Evolutionary conservation across 2,113 vertebrate genomes (phyloP).

Genomic region (Zosterops lateralis): DNA sequence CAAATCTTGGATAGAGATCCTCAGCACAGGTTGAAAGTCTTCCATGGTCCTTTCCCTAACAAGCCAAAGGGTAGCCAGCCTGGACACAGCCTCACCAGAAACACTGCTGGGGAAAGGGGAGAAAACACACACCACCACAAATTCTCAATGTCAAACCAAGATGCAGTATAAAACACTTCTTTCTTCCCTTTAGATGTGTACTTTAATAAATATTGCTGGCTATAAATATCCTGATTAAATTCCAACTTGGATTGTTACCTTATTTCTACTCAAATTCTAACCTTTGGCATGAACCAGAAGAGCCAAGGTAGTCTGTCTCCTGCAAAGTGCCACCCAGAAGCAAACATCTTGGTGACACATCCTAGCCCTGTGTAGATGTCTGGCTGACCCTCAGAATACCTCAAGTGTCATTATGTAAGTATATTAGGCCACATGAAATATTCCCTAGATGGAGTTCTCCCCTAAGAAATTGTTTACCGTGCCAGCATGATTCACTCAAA

Average conservation of each 20-base stretch:
- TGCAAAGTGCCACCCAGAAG: background rate
- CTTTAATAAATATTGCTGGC: background rate
- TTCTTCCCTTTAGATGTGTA: background rate
- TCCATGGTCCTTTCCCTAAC: background rate
- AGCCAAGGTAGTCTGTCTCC: background rate
- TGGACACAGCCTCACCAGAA: background rate
- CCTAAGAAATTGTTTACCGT: background rate
- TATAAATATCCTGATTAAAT: background rate
- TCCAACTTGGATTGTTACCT: background rate
- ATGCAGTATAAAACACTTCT: background rate
- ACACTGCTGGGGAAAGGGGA: background rate
- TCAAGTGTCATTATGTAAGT: background rate
- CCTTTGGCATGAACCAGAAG: rapidly evolving
- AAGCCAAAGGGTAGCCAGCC: background rate
- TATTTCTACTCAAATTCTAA: background rate
- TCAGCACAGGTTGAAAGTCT: background rate
- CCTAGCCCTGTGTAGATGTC: rapidly evolving
- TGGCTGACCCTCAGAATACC: background rate
- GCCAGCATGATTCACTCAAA: background rate
- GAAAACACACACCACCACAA: background rate
- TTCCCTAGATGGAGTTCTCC: background rate
- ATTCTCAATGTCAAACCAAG: background rate
- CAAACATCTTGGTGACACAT: background rate
- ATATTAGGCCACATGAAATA: background rate
- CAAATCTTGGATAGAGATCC: background rate